Conservation (phyloP, 2,797 vertebrate genomes). For the Diceros bicornis region DNA sequence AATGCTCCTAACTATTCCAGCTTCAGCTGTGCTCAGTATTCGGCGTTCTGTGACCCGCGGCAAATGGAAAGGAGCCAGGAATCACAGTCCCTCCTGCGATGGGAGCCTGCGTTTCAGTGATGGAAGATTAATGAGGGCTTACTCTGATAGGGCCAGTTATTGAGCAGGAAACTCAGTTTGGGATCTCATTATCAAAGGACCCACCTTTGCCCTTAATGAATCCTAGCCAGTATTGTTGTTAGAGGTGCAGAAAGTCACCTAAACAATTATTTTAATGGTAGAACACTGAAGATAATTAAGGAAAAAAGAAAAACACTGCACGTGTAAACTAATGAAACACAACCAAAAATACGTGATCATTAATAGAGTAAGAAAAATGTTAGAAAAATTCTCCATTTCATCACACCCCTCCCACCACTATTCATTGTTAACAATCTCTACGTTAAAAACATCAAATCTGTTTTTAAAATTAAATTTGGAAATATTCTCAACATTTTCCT, state of each 20-base stretch:
- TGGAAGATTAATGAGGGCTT: constrained; percentile 88
- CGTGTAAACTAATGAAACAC: constrained; percentile 21
- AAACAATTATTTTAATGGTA: constrained; percentile 71
- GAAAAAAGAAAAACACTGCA: not conserved
- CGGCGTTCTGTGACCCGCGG: constrained; percentile 81
- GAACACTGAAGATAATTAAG: constrained; percentile 16
- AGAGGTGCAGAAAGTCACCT: constrained; percentile 58
- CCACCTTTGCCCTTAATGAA: constrained; percentile 84
- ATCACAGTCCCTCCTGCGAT: constrained; percentile 83
- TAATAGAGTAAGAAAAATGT: not conserved
- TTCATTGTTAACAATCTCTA: not conserved
- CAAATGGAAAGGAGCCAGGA: constrained; percentile 87
- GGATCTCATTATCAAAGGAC: constrained; percentile 83
- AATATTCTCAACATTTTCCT: not conserved
- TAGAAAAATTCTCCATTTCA: constrained; percentile 41
- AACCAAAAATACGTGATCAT: constrained; percentile 32
- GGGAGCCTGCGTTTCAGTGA: constrained; percentile 69
- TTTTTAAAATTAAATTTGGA: constrained; percentile 30
- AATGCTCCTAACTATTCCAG: constrained; percentile 79
- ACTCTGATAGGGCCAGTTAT: constrained; percentile 88
- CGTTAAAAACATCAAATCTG: constrained; percentile 28
- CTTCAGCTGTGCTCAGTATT: constrained; percentile 81
- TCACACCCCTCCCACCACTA: not conserved
- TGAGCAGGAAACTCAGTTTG: constrained; percentile 83
- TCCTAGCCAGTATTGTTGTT: constrained; percentile 70